These are phyloP conservation scores for Dipodomys stephensi DNA, from an alignment of 2,113 vertebrate genomes.

Conservation along the genomic window DNA sequence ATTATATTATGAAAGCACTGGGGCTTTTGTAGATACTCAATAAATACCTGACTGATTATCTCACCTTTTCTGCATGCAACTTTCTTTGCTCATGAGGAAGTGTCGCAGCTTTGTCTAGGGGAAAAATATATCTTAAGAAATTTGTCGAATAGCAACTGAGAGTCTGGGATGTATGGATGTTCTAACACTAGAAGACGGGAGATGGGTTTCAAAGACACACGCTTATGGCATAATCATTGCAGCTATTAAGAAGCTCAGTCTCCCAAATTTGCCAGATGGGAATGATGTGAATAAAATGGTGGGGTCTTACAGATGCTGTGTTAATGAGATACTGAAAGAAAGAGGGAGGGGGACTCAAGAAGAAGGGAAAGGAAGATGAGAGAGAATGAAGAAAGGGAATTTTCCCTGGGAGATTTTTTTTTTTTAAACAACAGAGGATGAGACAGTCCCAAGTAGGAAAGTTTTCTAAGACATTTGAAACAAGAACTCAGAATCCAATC, in stretches of 20 bases:
- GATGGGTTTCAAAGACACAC: constrained; percentile 33
- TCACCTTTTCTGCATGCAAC: constrained; percentile 97
- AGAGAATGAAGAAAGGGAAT: constrained; percentile 18
- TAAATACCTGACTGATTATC: constrained; percentile 59
- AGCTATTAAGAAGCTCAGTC: constrained; percentile 18
- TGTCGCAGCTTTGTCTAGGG: constrained; percentile 95
- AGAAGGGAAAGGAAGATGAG: constrained; percentile 14
- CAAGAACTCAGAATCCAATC: neutral
- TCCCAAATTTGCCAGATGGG: constrained; percentile 55
- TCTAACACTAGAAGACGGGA: constrained; percentile 27
- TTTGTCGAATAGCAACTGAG: constrained; percentile 12
- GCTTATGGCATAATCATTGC: constrained; percentile 26
- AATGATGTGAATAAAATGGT: constrained; percentile 9
- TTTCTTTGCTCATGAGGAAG: constrained; percentile 98
- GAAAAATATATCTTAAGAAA: constrained; percentile 71
- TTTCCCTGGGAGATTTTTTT: neutral
- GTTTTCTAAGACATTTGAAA: constrained; percentile 3
- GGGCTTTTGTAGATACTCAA: neutral
- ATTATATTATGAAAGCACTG: neutral
- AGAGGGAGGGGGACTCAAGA: neutral
- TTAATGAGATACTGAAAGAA: constrained; percentile 54
- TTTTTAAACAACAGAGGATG: neutral
- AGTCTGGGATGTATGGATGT: neutral
- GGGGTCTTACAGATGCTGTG: constrained; percentile 35
- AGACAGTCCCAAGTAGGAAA: neutral